These are phyloP conservation scores for Orchestes rusci DNA, from an alignment of 2,888 invertebrate genomes.

Conservation along the genomic window DNA sequence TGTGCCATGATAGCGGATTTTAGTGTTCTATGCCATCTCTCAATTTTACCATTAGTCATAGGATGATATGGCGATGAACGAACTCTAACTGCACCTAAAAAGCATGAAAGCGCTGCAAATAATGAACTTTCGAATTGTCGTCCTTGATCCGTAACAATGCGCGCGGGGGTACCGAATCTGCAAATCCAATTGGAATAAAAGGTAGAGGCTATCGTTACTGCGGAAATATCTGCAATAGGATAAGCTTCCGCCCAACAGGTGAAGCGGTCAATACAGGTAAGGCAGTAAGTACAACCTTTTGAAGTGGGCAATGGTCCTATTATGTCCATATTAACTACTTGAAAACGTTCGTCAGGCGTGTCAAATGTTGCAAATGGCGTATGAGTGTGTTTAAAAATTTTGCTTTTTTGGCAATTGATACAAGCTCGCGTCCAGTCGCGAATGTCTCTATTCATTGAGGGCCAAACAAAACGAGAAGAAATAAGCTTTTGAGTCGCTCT, in stretches of 20 bases:
- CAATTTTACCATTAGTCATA: conserved; percentile 1
- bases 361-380: not conserved
- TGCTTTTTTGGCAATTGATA: not conserved
- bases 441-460: conserved; percentile 6
- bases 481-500: conserved; percentile 1
- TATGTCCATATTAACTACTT: conserved; percentile 1
- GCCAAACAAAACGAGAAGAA: conserved; percentile 7
- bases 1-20: conserved; percentile 1
- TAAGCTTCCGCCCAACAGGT: conserved; percentile 6
- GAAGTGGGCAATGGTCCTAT: conserved; percentile 2
- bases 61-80: conserved; percentile 2
- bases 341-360: not conserved
- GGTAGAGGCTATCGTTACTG: conserved; percentile 1
- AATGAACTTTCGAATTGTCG: conserved; percentile 7
- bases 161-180: conserved; percentile 2
- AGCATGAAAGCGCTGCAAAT: conserved; percentile 4
- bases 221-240: not conserved
- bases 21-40: conserved; percentile 1
- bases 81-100: conserved; percentile 1
- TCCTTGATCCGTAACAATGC: conserved; percentile 6
- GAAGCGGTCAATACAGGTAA: conserved; percentile 5
- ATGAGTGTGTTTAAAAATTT: not conserved
- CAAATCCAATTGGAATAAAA: conserved; percentile 5
- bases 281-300: conserved; percentile 4
- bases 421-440: not conserved